These are phyloP conservation scores for Drosophila subsilvestris DNA, from an alignment of 2,888 invertebrate genomes.

Conservation along the genomic window DNA sequence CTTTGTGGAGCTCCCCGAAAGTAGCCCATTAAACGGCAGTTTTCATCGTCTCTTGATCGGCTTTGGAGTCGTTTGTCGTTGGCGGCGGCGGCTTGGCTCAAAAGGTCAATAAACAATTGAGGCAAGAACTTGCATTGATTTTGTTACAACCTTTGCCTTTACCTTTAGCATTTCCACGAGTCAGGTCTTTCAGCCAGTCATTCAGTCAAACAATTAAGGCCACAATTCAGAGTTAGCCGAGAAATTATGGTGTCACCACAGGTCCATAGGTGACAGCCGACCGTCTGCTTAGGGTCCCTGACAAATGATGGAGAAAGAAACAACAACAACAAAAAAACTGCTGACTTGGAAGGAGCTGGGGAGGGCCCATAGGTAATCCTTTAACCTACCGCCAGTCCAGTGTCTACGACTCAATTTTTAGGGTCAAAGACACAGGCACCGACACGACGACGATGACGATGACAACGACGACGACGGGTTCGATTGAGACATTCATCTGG, in stretches of 20 bases:
- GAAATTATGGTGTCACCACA: slow-evolving; percentile 77
- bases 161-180: slow-evolving; percentile 31
- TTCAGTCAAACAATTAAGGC: slow-evolving; percentile 72
- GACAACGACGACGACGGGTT: slow-evolving; percentile 25
- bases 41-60: slow-evolving; percentile 38
- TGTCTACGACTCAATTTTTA: slow-evolving; percentile 33
- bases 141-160: slow-evolving; percentile 7
- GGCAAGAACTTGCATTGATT: slow-evolving; percentile 69
- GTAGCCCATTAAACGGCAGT: slow-evolving; percentile 67
- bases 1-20: slow-evolving; percentile 56
- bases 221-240: slow-evolving; percentile 70
- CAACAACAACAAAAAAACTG: slow-evolving; percentile 50
- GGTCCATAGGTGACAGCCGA: slow-evolving; percentile 59
- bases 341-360: slow-evolving; percentile 58
- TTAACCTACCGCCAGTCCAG: slow-evolving; percentile 69
- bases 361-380: slow-evolving; percentile 59
- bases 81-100: slow-evolving; percentile 52
- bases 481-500: slow-evolving; percentile 66
- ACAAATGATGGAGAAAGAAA: slow-evolving; percentile 69
- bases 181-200: slow-evolving; percentile 23
- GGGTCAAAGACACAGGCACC: slow-evolving; percentile 62
- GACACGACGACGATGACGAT: slow-evolving; percentile 16
- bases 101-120: slow-evolving; percentile 70
- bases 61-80: slow-evolving; percentile 40
- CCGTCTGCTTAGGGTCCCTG: slow-evolving; percentile 65